Conservation (phyloP, 2,888 invertebrate species). For the Hyalella azteca region DNA sequence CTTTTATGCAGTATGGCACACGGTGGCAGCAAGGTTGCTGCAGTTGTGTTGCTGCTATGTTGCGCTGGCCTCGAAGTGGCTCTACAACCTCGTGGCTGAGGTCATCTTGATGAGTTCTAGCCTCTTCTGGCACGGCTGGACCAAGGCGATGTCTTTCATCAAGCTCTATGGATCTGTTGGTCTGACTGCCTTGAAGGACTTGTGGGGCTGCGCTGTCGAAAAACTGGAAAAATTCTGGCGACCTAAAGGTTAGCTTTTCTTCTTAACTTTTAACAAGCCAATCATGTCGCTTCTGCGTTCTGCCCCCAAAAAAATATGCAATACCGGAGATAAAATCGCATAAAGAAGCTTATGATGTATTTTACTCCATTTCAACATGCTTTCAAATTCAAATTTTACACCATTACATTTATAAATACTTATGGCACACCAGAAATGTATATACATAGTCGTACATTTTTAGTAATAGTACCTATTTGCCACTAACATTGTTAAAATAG, state of each 20-base stretch:
- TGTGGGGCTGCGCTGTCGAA: neutral
- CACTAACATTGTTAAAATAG: too few relatives aligned
- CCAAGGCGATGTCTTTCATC: slow-evolving; percentile 18
- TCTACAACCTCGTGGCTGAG: slow-evolving; percentile 78
- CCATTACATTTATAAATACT: too few relatives aligned
- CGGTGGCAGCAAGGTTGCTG: neutral
- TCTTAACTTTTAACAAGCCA: too few relatives aligned
- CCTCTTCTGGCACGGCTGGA: slow-evolving; percentile 70
- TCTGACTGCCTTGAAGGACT: neutral
- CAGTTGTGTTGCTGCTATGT: slow-evolving; percentile 13
- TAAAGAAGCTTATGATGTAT: too few relatives aligned
- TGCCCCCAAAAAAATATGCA: too few relatives aligned
- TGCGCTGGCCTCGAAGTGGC: slow-evolving; percentile 74
- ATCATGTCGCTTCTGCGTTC: too few relatives aligned
- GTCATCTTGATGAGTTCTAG: slow-evolving; percentile 79
- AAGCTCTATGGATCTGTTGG: neutral
- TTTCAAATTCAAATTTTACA: too few relatives aligned
- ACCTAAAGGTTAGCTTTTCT: neutral
- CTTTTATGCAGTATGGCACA: neutral
- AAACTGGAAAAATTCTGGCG: neutral
- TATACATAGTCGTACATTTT: too few relatives aligned
- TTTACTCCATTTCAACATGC: too few relatives aligned
- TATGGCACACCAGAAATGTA: too few relatives aligned
- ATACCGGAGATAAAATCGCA: too few relatives aligned
- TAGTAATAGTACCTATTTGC: too few relatives aligned